These are phyloP conservation scores for Ditula angustiorana DNA, from an alignment of 2,888 invertebrate genomes.

Conservation along the genomic window DNA sequence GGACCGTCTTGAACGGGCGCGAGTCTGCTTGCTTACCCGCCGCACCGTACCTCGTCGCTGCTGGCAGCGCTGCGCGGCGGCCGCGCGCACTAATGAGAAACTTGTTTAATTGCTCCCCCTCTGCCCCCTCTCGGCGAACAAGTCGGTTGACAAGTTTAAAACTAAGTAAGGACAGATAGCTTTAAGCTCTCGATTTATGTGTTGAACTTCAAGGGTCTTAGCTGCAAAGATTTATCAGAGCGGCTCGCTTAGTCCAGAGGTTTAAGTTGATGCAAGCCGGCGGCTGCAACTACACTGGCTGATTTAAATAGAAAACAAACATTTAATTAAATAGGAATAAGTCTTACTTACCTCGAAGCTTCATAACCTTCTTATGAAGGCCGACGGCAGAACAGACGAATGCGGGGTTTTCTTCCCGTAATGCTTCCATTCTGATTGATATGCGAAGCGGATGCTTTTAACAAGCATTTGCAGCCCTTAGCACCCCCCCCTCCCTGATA, in stretches of 20 bases:
- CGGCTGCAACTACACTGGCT: background rate
- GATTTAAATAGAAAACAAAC: background rate
- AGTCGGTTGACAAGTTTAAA: conserved; percentile 36
- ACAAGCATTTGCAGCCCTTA: background rate
- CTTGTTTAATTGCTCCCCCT: conserved; percentile 31
- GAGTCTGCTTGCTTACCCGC: conserved; percentile 3
- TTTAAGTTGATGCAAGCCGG: background rate
- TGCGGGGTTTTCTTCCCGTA: background rate
- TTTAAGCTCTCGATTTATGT: conserved; percentile 29
- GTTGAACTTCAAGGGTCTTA: conserved; percentile 15
- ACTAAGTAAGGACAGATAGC: conserved; percentile 36
- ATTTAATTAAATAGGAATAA: background rate
- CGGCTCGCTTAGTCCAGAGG: background rate
- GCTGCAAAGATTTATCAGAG: conserved; percentile 12
- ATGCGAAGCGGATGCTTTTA: conserved; percentile 6
- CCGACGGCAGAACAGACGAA: background rate
- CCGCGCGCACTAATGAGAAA: conserved; percentile 32
- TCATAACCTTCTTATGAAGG: too few species aligned
- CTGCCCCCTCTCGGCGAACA: background rate
- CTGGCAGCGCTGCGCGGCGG: background rate
- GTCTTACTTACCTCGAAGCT: too few species aligned
- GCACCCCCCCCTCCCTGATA: background rate
- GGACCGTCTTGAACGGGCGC: background rate
- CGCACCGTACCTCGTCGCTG: too few species aligned
- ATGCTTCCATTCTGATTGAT: background rate